Conservation (phyloP, 2,888 invertebrate genomes). For the Nebria brevicollis region DNA sequence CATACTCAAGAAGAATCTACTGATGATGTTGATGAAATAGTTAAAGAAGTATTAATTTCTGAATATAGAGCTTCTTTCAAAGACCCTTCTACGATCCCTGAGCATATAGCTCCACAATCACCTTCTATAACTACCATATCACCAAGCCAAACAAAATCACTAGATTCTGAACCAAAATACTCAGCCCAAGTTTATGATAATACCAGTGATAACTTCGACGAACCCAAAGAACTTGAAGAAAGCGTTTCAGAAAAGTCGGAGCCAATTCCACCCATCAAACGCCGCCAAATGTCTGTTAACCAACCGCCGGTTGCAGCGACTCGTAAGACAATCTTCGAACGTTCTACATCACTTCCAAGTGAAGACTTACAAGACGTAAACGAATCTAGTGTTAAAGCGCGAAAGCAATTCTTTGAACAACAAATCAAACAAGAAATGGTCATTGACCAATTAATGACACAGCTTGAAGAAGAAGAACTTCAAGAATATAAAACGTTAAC, state of each 20-base stretch:
- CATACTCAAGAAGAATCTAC: slow-evolving; percentile 54
- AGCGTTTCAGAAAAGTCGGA: slow-evolving; percentile 63
- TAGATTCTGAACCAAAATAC: slow-evolving; percentile 59
- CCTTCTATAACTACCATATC: slow-evolving; percentile 38
- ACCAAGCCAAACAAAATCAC: slow-evolving; percentile 52
- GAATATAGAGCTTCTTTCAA: slow-evolving; percentile 61
- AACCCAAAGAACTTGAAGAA: slow-evolving; percentile 62
- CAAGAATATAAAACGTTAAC: slow-evolving; percentile 64
- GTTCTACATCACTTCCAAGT: slow-evolving; percentile 65
- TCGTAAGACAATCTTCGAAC: slow-evolving; percentile 62
- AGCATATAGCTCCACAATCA: slow-evolving; percentile 28
- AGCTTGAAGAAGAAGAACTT: slow-evolving; percentile 63
- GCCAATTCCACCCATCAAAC: slow-evolving; percentile 61
- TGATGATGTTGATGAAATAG: slow-evolving; percentile 45
- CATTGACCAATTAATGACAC: slow-evolving; percentile 64
- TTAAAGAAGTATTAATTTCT: slow-evolving; percentile 52
- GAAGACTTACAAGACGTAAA: slow-evolving; percentile 66
- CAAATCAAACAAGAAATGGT: slow-evolving; percentile 70
- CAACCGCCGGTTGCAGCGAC: slow-evolving; percentile 56
- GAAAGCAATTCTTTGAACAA: slow-evolving; percentile 70
- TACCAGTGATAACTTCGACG: slow-evolving; percentile 62
- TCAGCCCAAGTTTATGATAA: slow-evolving; percentile 57
- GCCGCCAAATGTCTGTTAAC: slow-evolving; percentile 62
- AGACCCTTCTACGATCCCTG: slow-evolving; percentile 53
- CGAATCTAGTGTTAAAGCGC: slow-evolving; percentile 66